phyloP scores from a whole-genome alignment of 2,797 vertebrate species.

The Poecilia velifera region DNA sequence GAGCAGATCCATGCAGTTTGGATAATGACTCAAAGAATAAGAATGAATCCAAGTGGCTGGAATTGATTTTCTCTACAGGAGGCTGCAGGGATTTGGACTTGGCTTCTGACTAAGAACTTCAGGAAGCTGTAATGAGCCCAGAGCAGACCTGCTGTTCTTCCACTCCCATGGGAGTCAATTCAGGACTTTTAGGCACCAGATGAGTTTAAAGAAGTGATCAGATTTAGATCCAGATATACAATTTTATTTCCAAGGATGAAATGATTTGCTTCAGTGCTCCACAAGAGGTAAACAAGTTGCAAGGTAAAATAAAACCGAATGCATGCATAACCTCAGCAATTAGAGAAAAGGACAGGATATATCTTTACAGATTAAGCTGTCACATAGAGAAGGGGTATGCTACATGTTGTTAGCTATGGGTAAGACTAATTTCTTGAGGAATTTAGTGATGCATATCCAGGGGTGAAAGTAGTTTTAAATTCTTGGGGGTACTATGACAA shows the following conservation, averaged over 20 bases:
- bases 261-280: background rate
- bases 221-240: background rate
- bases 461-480: too few relatives aligned
- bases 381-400: background rate
- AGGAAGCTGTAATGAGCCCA: conserved; percentile 1
- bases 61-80: background rate
- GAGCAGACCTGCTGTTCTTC: conserved; percentile 1
- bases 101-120: background rate
- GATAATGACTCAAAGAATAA: background rate
- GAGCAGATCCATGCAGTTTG: conserved; percentile 1
- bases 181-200: background rate
- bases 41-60: background rate
- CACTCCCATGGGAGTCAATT: background rate
- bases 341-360: background rate
- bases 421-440: background rate
- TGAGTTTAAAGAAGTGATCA: background rate
- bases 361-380: background rate
- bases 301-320: background rate
- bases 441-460: background rate
- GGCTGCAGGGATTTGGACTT: background rate
- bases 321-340: background rate
- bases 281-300: background rate
- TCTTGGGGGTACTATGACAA: too few relatives aligned
- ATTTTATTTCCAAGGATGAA: background rate
- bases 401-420: background rate